Conservation (phyloP, 2,113 vertebrate genomes). For the Ranitomeya variabilis region DNA sequence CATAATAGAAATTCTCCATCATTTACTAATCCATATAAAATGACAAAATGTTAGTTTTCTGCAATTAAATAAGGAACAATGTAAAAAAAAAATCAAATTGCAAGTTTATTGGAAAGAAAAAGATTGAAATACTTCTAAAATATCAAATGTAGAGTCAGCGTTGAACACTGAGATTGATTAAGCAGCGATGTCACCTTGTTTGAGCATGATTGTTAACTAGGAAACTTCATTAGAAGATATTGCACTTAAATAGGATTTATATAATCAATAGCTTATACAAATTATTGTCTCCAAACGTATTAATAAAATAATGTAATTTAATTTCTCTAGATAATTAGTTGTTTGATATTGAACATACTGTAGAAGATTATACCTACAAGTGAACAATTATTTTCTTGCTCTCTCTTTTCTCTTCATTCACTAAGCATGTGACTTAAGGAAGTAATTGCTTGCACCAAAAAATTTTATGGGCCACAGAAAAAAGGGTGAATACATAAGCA, state of each 20-base stretch:
- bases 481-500: no score
- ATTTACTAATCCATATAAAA: not conserved
- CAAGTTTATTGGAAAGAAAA: not conserved
- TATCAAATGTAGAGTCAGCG: not conserved
- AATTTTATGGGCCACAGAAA: no score
- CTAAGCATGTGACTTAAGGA: no score
- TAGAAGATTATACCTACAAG: no score
- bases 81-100: not conserved
- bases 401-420: no score
- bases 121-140: not conserved
- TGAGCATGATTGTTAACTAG: slow-evolving; percentile 3
- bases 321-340: not conserved
- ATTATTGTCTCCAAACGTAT: not conserved
- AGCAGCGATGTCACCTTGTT: slow-evolving; percentile 41
- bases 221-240: slow-evolving; percentile 6
- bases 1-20: not conserved
- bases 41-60: not conserved
- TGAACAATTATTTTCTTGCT: no score
- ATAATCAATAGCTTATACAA: slow-evolving; percentile 5
- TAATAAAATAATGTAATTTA: not conserved
- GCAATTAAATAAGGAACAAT: not conserved
- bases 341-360: no score
- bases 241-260: not conserved
- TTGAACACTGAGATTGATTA: slow-evolving; percentile 9
- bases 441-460: no score